phyloP scores from a whole-genome alignment of 2,888 invertebrate species.

The Timema cristinae region DNA sequence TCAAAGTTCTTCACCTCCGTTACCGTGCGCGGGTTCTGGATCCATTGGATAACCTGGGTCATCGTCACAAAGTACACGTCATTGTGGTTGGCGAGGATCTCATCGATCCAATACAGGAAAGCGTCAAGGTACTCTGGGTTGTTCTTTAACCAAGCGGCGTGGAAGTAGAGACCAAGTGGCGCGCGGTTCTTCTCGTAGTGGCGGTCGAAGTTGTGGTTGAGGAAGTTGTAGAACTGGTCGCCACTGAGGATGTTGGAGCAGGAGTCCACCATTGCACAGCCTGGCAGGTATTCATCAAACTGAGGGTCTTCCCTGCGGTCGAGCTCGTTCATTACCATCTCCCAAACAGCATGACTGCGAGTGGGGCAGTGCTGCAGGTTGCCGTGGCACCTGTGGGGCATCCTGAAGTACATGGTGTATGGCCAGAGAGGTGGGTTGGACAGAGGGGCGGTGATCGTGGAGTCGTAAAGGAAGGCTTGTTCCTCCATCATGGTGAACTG shows the following conservation, averaged over 20 bases:
- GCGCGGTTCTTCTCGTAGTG: slow-evolving; percentile 89
- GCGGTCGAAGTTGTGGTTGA: slow-evolving; percentile 89
- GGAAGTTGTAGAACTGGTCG: slow-evolving; percentile 91
- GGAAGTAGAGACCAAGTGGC: slow-evolving; percentile 86
- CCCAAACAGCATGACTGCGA: slow-evolving; percentile 91
- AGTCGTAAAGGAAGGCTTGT: slow-evolving; percentile 91
- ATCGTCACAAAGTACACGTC: slow-evolving; percentile 93
- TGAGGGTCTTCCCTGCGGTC: slow-evolving; percentile 87
- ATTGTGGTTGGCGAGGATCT: slow-evolving; percentile 75
- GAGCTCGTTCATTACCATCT: slow-evolving; percentile 93
- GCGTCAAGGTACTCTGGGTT: slow-evolving; percentile 90
- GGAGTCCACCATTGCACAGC: slow-evolving; percentile 92
- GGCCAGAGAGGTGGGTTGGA: slow-evolving; percentile 95
- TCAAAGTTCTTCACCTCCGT: slow-evolving; percentile 87
- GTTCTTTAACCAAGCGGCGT: slow-evolving; percentile 89
- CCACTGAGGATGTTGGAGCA: slow-evolving; percentile 89
- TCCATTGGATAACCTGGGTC: slow-evolving; percentile 96
- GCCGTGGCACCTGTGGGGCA: slow-evolving; percentile 92
- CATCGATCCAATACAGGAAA: slow-evolving; percentile 91
- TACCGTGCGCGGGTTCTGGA: slow-evolving; percentile 83
- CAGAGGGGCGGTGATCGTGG: slow-evolving; percentile 87
- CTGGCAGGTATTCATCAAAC: slow-evolving; percentile 84
- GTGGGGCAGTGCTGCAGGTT: slow-evolving; percentile 89
- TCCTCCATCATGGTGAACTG: slow-evolving; percentile 98
- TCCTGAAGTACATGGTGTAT: slow-evolving; percentile 96